A percentile compares a stretch with the other conserved stretches of the same genome.
These are phyloP conservation scores for Eupithecia exiguata DNA, from an alignment of 2,888 invertebrate species.

Conservation along the genomic window DNA sequence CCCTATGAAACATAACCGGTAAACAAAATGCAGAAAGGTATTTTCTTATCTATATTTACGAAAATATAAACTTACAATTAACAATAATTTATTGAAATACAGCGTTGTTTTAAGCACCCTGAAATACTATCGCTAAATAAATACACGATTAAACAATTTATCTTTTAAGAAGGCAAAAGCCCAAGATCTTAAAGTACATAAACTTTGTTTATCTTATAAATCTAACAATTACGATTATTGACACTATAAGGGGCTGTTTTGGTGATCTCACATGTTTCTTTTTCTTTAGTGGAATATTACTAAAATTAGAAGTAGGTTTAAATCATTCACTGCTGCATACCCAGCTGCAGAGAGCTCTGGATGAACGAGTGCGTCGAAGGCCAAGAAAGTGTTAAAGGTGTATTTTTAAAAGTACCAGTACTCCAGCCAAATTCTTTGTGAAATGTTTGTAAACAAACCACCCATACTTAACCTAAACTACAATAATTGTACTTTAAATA, in stretches of 20 bases:
- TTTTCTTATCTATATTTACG: background rate
- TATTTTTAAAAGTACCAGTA: background rate
- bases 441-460: background rate
- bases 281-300: background rate
- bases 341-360: too few species aligned
- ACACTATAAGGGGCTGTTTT: background rate
- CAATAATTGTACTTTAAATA: background rate
- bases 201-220: background rate
- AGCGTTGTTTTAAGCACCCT: constrained; percentile 30
- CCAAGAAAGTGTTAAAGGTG: too few species aligned
- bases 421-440: background rate
- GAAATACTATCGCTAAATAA: constrained; percentile 5
- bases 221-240: background rate
- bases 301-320: background rate
- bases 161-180: constrained; percentile 7
- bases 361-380: too few species aligned
- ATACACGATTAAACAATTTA: constrained; percentile 11
- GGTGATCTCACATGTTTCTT: background rate
- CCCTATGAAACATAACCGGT: background rate
- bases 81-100: constrained; percentile 10
- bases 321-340: background rate
- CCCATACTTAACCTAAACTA: background rate
- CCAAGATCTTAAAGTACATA: constrained; percentile 1
- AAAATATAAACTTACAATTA: constrained; percentile 4
- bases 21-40: background rate